phyloP scores from a whole-genome alignment of 2,888 invertebrate genomes.

The Platynereis dumerilii region DNA sequence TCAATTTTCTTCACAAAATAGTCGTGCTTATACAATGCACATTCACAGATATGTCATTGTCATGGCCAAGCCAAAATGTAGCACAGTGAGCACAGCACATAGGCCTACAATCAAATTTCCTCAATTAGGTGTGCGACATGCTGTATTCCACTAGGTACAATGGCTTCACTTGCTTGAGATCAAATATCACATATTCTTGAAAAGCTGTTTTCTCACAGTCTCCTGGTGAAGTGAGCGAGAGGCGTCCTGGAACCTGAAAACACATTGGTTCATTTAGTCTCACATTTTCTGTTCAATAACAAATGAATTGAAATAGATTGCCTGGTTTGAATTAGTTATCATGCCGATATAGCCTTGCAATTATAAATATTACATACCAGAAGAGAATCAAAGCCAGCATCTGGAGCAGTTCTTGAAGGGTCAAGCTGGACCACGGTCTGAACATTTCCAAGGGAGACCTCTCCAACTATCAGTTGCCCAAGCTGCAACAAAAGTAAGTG shows the following conservation, averaged over 20 bases:
- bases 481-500: constrained; percentile 40
- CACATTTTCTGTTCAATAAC: too few relatives aligned
- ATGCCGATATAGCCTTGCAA: neutral
- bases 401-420: constrained; percentile 42
- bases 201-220: constrained; percentile 15
- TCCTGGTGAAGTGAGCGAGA: constrained; percentile 5
- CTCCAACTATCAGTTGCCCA: constrained; percentile 51
- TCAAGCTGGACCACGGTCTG: constrained; percentile 51
- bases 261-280: neutral
- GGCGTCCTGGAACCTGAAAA: constrained; percentile 26
- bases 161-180: constrained; percentile 27
- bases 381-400: constrained; percentile 49
- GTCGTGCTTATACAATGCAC: too few relatives aligned
- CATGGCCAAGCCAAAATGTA: too few relatives aligned
- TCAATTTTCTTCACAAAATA: too few relatives aligned
- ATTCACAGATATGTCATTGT: too few relatives aligned
- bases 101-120: too few relatives aligned
- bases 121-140: too few relatives aligned
- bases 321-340: constrained; percentile 1
- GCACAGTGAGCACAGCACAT: too few relatives aligned
- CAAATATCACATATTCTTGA: constrained; percentile 35
- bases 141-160: constrained; percentile 30
- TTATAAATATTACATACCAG: constrained; percentile 44
- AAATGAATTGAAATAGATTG: too few relatives aligned
- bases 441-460: constrained; percentile 52